Evolutionary conservation across 2,888 invertebrate species (phyloP), one percentile per base, ranked within the genome.

Genomic region (Limnephilus marmoratus): DNA sequence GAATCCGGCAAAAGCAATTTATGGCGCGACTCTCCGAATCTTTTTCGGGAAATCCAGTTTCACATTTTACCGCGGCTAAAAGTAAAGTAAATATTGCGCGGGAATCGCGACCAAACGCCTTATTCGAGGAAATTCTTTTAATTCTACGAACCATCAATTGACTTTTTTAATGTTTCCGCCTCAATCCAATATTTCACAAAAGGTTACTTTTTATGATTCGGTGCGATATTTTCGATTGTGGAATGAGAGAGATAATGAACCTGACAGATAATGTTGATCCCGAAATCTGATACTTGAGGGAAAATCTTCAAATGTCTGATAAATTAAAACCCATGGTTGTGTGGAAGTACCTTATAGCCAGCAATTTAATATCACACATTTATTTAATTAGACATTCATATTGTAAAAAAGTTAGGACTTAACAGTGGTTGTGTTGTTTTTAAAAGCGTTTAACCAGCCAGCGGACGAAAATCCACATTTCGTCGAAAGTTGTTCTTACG

Each of bases 1-100:
- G 93, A 93, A 93, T 93, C 88, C 91, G 86, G 91, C 92, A 89
- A 92, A 93, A 93, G 93, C 92, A 92, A 93, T 92, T 92, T 93
- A 90, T 53, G 81, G 90, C 90, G 87, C 91, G 91, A 86, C 89
- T n/a, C 68, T 68, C 24, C 24, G 68, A 92, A 92, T 93, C 89
- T 90, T 90, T 89, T 92, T 34, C 87, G 86, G 91, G 82, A 93
- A 93, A 90, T 92, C 34, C 87, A 92, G 87, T 90, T 93, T 85
- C 68, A 24, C 24, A 24, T 68, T 37, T 68, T 68, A 24, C 68
- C 68, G 80, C 29, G 18, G 29, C 86, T 18, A n/a, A n/a, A 37
- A 86, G 68, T 68, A 68, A 68, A 68, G 24, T 24, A 68, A 68
- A 68, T 68, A 68, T 92, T 12, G 82, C 45, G 80, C 41, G 91